Conservation (phyloP, 2,113 vertebrate genomes). For the Anseranas semipalmata region DNA sequence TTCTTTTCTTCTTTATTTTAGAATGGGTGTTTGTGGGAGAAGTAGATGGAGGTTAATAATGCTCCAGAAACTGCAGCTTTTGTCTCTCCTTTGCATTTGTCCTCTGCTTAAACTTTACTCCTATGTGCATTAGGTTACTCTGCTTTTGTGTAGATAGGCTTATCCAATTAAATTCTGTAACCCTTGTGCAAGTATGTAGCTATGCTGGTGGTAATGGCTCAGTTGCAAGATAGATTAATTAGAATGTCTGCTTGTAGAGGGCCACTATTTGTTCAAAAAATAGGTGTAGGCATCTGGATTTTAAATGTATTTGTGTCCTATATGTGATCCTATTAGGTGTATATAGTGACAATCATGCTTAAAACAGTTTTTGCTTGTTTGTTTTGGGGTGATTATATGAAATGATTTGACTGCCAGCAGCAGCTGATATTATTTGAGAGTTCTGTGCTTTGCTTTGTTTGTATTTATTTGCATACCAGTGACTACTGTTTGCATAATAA, state of each 20-base stretch:
- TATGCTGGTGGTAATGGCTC: slow-evolving; percentile 30
- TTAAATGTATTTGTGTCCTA: slow-evolving; percentile 9
- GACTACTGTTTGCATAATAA: slow-evolving; percentile 77
- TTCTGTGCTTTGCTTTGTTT: slow-evolving; percentile 68
- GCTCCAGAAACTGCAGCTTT: slow-evolving; percentile 31
- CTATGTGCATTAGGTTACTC: slow-evolving; percentile 11
- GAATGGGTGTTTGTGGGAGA: not conserved
- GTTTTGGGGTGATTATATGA: slow-evolving; percentile 25
- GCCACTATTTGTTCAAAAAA: not conserved
- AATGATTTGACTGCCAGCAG: slow-evolving; percentile 60
- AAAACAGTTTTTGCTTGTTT: not conserved
- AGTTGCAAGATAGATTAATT: slow-evolving; percentile 51
- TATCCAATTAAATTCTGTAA: slow-evolving; percentile 66
- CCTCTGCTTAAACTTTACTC: not conserved
- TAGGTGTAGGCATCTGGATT: not conserved
- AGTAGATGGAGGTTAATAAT: not conserved
- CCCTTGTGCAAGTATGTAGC: slow-evolving; percentile 21
- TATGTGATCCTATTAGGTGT: not conserved
- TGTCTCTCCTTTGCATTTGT: not conserved
- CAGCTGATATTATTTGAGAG: slow-evolving; percentile 71
- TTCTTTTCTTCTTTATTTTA: not conserved
- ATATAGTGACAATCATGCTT: not conserved
- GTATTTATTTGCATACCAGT: slow-evolving; percentile 77
- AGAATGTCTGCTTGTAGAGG: slow-evolving; percentile 35
- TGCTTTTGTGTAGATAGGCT: slow-evolving; percentile 59